phyloP scores from a whole-genome alignment of 35 echinoderm and acorn worm species.

The Ptychodera flava region DNA sequence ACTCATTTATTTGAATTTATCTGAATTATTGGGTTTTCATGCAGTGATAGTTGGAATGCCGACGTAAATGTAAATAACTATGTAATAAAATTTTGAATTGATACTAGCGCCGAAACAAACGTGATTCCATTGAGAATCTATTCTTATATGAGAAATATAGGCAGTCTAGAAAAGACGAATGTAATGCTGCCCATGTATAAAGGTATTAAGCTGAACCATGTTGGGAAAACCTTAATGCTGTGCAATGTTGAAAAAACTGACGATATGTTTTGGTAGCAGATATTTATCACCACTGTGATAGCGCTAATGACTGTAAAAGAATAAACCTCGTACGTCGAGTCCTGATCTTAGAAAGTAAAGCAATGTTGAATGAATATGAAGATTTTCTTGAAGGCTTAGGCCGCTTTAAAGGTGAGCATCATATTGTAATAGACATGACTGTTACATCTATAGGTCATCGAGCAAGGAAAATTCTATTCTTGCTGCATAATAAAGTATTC shows the following conservation, averaged over 20 bases:
- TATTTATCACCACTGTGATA: constrained; percentile 23
- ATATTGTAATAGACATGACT: constrained; percentile 2
- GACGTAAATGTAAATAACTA: neutral
- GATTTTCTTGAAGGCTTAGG: constrained; percentile 49
- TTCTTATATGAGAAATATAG: too few relatives aligned
- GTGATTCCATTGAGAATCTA: neutral
- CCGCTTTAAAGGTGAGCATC: too few relatives aligned
- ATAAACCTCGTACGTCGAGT: constrained; percentile 10
- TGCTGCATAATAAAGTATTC: too few relatives aligned
- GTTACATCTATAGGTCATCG: neutral
- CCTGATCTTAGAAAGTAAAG: too few relatives aligned
- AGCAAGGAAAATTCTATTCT: constrained; percentile 39
- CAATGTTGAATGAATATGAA: constrained; percentile 2
- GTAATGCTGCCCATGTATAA: too few relatives aligned
- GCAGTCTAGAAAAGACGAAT: too few relatives aligned
- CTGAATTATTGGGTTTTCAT: too few relatives aligned
- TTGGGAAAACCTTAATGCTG: constrained; percentile 11
- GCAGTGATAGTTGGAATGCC: neutral
- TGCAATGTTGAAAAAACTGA: constrained; percentile 5
- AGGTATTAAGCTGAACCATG: neutral
- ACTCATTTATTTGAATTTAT: too few relatives aligned
- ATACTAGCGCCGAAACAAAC: too few relatives aligned
- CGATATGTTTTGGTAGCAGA: neutral
- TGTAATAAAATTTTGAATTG: too few relatives aligned
- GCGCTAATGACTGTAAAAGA: constrained; percentile 15